Evolutionary conservation across 1,140 invertebrate species (phyloP).

Genomic region (Riptortus pedestris): DNA sequence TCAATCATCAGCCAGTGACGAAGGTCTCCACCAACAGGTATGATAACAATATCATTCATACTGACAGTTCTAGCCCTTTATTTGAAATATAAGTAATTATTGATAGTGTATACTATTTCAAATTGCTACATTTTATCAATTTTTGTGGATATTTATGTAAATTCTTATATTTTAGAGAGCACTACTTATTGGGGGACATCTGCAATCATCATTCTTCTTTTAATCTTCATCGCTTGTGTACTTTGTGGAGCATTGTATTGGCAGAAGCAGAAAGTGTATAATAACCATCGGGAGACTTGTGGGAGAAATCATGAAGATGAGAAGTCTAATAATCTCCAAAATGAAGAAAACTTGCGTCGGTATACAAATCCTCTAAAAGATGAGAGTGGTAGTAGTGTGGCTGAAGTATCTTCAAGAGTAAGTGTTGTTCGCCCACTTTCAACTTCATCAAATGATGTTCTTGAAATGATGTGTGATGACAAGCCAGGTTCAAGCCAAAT

Average conservation of each 20-base stretch:
- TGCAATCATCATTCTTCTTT: conserved; percentile 42
- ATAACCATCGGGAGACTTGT: conserved; percentile 37
- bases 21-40: too few relatives aligned
- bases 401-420: conserved; percentile 36
- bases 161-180: conserved; percentile 23
- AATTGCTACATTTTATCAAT: too few relatives aligned
- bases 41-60: too few relatives aligned
- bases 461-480: conserved; percentile 52
- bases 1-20: too few relatives aligned
- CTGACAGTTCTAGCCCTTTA: too few relatives aligned
- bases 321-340: conserved; percentile 79
- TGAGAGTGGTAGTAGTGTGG: conserved; percentile 31
- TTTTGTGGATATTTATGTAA: too few relatives aligned
- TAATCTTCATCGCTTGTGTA: conserved; percentile 40
- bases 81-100: too few relatives aligned
- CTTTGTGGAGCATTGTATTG: conserved; percentile 40
- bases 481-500: conserved; percentile 43
- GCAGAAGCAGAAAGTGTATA: conserved; percentile 36
- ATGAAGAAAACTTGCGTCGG: conserved; percentile 74
- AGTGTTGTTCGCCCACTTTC: conserved; percentile 50
- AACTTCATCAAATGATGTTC: conserved; percentile 41
- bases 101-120: too few relatives aligned
- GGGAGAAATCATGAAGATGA: conserved; percentile 59
- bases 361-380: conserved; percentile 51
- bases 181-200: conserved; percentile 39